Conservation (phyloP, 1,140 invertebrate species). For the Zaprionus vittiger region DNA sequence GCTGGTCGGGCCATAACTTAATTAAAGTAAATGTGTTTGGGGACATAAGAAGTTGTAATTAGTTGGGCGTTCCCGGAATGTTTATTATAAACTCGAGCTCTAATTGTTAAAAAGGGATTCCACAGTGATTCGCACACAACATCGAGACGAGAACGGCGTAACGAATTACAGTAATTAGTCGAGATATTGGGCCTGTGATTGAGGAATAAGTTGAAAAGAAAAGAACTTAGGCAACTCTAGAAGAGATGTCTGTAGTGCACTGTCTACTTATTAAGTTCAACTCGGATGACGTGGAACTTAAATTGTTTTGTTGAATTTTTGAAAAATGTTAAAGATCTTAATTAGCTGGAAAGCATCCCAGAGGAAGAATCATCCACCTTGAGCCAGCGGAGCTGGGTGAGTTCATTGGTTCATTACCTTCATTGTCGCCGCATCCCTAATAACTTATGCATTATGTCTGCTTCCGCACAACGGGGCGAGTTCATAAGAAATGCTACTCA, state of each 20-base stretch:
- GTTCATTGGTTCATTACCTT: slow-evolving; percentile 35
- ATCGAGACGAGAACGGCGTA: not conserved
- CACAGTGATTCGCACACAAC: slow-evolving; percentile 13
- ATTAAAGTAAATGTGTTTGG: slow-evolving; percentile 77
- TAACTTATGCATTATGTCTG: slow-evolving; percentile 51
- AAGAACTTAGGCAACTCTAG: not conserved
- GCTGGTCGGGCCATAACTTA: slow-evolving; percentile 60
- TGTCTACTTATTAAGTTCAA: no score
- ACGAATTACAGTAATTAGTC: slow-evolving; percentile 21
- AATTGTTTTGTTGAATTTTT: not conserved
- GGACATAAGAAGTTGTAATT: slow-evolving; percentile 75
- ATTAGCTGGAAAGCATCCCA: not conserved
- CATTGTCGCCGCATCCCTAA: slow-evolving; percentile 32
- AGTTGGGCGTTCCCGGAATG: slow-evolving; percentile 63
- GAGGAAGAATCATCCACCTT: not conserved
- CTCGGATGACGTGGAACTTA: no score
- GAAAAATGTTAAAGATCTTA: not conserved
- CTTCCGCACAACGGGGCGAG: not conserved
- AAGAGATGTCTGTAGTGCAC: no score
- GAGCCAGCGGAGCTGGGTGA: not conserved
- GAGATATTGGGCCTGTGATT: not conserved
- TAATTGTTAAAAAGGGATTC: slow-evolving; percentile 18
- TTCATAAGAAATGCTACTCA: slow-evolving; percentile 40
- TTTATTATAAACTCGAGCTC: slow-evolving; percentile 55
- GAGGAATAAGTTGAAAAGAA: not conserved